Conservation (phyloP, 2,113 vertebrate genomes). For the Solea solea region DNA sequence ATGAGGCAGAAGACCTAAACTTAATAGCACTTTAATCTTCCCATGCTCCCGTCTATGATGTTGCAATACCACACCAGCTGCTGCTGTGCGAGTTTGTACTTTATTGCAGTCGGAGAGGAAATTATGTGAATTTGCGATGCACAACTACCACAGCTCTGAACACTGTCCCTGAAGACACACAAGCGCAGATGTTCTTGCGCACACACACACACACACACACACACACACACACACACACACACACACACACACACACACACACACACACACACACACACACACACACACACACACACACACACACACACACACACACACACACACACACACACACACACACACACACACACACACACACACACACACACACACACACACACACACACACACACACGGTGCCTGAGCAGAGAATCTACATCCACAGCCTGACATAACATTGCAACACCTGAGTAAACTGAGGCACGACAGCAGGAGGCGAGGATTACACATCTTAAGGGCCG, state of each 20-base stretch:
- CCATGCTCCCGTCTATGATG: constrained; percentile 9
- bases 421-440: constrained; percentile 51
- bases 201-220: not conserved
- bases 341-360: not conserved
- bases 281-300: constrained; percentile 11
- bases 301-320: not conserved
- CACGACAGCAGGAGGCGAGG: constrained; percentile 25
- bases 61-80: constrained; percentile 9
- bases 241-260: constrained; percentile 5
- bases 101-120: constrained; percentile 7
- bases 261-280: not conserved
- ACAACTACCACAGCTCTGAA: constrained; percentile 5
- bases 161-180: not conserved
- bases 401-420: constrained; percentile 26
- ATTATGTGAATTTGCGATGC: constrained; percentile 17
- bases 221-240: not conserved
- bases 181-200: not conserved
- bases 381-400: constrained; percentile 18
- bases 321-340: not conserved
- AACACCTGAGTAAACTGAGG: constrained; percentile 64
- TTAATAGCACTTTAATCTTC: constrained; percentile 57
- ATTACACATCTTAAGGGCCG: not conserved
- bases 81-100: not conserved
- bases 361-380: not conserved
- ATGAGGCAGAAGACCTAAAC: constrained; percentile 29